Evolutionary conservation across 2,888 invertebrate genomes (phyloP), one percentile per base, ranked within the genome.

Genomic region (Philhelius pedissequus): DNA sequence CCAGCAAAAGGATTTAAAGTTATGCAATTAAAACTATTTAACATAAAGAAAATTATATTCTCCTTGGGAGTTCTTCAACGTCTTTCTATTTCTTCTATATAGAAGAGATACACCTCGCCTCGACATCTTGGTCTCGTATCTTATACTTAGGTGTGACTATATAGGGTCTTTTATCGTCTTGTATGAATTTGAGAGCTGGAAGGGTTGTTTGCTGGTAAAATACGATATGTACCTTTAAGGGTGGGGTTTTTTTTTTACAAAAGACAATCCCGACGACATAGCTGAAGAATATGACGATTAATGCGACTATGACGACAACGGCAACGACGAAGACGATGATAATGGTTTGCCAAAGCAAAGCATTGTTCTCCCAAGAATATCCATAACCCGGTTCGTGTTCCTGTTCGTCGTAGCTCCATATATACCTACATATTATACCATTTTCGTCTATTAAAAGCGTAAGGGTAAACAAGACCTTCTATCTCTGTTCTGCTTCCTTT

Each of bases 11-110:
- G 80, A 80, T 80, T 80, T 75, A 75, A 75, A 80, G 80, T 80
- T 75, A 80, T 80, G 80, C 80, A 80, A 75, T 80, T 80, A 80
- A 80, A 80, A 74, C 80, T 80, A 80, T 80, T 80, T 80, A 80
- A 69, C 75, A 80, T 75, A 80, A 80, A 80, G 80, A 75, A 75
- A 80, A 75, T 80, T 75, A 64, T 80, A 75, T 69, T 69, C 75
- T 75, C 62, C 40, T 54, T n/a, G 6, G 38, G 58, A 58, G 38
- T 58, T 58, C 32, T 48, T 45, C 20, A n/a, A 11, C n/a, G 30
- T 32, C 50, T 27, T 32, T n/a, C 48, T 60, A 4, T 35, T 4
- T 13, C 13, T 48, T 18, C 6, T 45, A 20, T 4, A 45, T 11
- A 8, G 18, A 1, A 45, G 9, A 18, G 3, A 43, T 22, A 11